These are phyloP conservation scores for Cordylochernes scorpioides DNA, from an alignment of 2,888 invertebrate genomes.

Conservation along the genomic window DNA sequence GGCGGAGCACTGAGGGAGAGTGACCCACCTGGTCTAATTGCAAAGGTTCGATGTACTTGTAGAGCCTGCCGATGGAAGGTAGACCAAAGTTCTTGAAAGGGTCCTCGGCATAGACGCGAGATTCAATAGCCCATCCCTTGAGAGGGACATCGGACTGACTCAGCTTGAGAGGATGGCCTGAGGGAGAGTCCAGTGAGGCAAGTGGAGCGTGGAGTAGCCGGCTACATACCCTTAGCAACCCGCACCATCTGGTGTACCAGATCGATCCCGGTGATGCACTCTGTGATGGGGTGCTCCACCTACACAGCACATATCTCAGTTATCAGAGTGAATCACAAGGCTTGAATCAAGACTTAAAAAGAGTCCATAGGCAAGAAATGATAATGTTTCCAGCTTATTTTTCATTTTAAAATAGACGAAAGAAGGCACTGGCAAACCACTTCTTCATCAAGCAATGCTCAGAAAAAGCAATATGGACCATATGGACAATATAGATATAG, in stretches of 20 bases:
- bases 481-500: no score
- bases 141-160: constrained; percentile 29
- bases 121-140: constrained; percentile 15
- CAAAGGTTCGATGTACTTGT: constrained; percentile 25
- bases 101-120: constrained; percentile 16
- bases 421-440: no score
- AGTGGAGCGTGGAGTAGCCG: no score
- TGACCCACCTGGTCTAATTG: neutral
- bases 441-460: no score
- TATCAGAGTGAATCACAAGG: no score
- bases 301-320: no score
- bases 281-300: constrained; percentile 37
- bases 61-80: constrained; percentile 34
- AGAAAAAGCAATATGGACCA: no score
- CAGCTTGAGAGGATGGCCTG: constrained; percentile 30
- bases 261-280: constrained; percentile 37
- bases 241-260: constrained; percentile 39
- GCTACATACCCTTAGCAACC: constrained; percentile 29
- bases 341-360: no score
- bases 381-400: no score
- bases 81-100: constrained; percentile 31
- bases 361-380: no score
- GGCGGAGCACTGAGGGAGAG: neutral
- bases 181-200: no score
- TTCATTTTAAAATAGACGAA: no score